These are phyloP conservation scores for Nephrotoma guestfalica DNA, from an alignment of 2,888 invertebrate genomes.

Conservation along the genomic window DNA sequence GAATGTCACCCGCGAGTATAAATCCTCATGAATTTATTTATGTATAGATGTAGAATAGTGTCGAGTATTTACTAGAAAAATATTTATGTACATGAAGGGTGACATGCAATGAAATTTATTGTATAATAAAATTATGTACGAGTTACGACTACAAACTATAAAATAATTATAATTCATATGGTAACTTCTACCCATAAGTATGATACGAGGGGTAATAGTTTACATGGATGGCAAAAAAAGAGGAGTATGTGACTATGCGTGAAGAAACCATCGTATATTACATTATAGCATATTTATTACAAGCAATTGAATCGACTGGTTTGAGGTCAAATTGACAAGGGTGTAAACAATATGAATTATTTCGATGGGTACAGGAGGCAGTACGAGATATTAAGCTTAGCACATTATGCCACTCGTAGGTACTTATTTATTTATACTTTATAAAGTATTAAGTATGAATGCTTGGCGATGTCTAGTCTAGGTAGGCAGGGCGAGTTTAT, in stretches of 20 bases:
- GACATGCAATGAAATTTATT: background rate
- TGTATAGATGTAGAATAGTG: background rate
- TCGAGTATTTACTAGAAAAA: background rate
- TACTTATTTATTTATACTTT: too few species aligned
- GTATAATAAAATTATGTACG: background rate
- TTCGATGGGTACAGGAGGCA: too few species aligned
- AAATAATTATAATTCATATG: background rate
- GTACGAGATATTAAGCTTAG: too few species aligned
- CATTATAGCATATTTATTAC: background rate
- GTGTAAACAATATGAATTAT: background rate
- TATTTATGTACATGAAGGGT: background rate
- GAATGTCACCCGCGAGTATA: constrained; percentile 3
- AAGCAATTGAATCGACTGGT: background rate
- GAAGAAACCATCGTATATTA: background rate
- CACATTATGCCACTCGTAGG: too few species aligned
- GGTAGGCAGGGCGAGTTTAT: too few species aligned
- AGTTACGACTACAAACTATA: background rate
- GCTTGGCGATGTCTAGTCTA: too few species aligned
- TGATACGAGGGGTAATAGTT: background rate
- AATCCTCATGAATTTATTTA: background rate
- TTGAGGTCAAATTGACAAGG: background rate
- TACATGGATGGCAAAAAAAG: background rate
- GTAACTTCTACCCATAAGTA: background rate
- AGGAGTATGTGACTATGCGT: background rate
- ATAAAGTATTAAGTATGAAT: too few species aligned